A percentile compares a stretch with the other conserved stretches of the same genome.
Evolutionary conservation across 2,797 vertebrate genomes (phyloP).

Genomic region (Eulemur coronatus): DNA sequence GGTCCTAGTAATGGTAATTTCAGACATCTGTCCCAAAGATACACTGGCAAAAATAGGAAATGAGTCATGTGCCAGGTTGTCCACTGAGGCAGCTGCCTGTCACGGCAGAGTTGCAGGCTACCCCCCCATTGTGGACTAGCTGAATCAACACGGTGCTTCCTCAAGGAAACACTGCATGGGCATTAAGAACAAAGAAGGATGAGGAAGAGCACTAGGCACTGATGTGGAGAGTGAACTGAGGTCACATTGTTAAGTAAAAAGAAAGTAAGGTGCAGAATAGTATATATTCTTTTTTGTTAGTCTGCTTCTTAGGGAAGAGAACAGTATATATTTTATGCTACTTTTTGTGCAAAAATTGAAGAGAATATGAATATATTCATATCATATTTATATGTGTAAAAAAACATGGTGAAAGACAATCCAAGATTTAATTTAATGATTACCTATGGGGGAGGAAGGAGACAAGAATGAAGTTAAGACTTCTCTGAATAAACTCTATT

Average conservation of each 20-base stretch:
- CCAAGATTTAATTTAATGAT: neutral
- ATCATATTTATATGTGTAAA: neutral
- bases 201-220: fast-evolving
- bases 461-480: neutral
- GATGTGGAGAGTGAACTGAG: neutral
- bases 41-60: neutral
- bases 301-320: neutral
- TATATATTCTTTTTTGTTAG: neutral
- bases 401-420: neutral
- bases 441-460: neutral
- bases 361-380: neutral
- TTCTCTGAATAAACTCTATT: neutral
- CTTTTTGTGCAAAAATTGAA: neutral
- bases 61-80: neutral
- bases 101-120: neutral
- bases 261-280: neutral
- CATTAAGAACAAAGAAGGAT: neutral
- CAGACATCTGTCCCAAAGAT: neutral
- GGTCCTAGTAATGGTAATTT: neutral
- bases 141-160: neutral
- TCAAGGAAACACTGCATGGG: no score
- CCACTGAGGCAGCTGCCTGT: neutral
- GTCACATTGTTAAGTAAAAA: neutral
- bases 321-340: neutral
- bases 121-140: fast-evolving